Percentiles rank a stretch among this genome's conserved stretches.
These are phyloP conservation scores for Hippasteria phrygiana DNA, from an alignment of 53 echinoderm and acorn worm species.

Conservation along the genomic window DNA sequence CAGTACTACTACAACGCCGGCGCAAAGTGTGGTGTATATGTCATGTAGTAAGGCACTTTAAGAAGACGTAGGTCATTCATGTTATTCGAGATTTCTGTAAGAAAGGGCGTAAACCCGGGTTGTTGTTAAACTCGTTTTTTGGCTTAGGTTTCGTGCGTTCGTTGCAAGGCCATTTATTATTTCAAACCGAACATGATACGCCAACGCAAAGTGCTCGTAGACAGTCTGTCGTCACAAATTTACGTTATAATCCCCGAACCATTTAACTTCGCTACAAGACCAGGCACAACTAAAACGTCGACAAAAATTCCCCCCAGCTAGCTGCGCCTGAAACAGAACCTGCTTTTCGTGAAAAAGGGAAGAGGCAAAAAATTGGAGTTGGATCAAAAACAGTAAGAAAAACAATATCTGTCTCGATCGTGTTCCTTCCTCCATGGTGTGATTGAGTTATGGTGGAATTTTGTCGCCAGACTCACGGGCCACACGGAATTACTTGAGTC, in stretches of 20 bases:
- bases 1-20: no score
- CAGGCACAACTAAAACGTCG: not conserved
- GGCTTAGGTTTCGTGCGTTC: not conserved
- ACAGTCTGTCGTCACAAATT: not conserved
- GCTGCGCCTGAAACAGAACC: slow-evolving; percentile 16
- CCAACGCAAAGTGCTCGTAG: not conserved
- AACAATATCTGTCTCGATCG: not conserved
- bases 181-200: slow-evolving; percentile 8
- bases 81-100: not conserved
- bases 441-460: slow-evolving; percentile 63
- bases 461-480: slow-evolving; percentile 48
- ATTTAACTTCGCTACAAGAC: not conserved
- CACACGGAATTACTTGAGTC: slow-evolving; percentile 63
- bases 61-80: no score
- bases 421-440: not conserved
- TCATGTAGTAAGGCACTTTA: no score
- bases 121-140: not conserved
- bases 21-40: no score
- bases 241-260: not conserved
- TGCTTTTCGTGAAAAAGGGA: not conserved
- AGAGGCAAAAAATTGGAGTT: not conserved
- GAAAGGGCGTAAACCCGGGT: not conserved
- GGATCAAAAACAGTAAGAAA: not conserved
- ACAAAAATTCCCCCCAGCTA: not conserved
- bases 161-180: not conserved